Evolutionary conservation across 2,797 vertebrate species (phyloP).

Genomic region (Pachyuromys duprasi): DNA sequence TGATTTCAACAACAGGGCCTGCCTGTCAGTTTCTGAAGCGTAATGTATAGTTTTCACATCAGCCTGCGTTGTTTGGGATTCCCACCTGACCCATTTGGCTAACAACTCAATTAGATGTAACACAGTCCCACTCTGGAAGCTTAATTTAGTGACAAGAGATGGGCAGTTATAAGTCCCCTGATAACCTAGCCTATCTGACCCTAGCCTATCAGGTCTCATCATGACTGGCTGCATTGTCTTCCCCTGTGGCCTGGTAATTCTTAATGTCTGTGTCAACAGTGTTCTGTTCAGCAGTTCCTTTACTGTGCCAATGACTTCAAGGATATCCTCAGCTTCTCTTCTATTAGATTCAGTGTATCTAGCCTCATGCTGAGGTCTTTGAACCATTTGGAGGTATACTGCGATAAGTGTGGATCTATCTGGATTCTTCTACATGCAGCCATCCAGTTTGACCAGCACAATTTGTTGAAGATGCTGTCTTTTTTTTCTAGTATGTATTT

Average conservation of each 20-base stretch:
- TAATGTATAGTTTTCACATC: neutral
- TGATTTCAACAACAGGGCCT: neutral
- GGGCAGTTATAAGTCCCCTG: neutral
- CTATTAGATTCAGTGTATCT: neutral
- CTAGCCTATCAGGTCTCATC: no score
- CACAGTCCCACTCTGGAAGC: neutral
- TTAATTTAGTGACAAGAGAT: neutral
- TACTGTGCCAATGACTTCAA: neutral
- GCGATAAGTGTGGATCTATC: neutral
- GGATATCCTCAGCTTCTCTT: neutral
- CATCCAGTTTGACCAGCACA: neutral
- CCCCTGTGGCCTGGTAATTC: no score
- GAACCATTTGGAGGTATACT: neutral
- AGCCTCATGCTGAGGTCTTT: neutral
- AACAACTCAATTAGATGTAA: neutral
- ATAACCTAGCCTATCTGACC: no score
- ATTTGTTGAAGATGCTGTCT: neutral
- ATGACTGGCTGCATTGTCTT: no score
- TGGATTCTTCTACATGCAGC: neutral
- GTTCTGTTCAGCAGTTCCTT: neutral
- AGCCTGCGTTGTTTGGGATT: neutral
- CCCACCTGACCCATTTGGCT: neutral
- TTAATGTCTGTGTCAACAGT: neutral
- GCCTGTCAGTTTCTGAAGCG: neutral
- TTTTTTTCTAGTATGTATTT: neutral